Conservation (phyloP, 2,888 invertebrate species). For the Drosophila mimetica region DNA sequence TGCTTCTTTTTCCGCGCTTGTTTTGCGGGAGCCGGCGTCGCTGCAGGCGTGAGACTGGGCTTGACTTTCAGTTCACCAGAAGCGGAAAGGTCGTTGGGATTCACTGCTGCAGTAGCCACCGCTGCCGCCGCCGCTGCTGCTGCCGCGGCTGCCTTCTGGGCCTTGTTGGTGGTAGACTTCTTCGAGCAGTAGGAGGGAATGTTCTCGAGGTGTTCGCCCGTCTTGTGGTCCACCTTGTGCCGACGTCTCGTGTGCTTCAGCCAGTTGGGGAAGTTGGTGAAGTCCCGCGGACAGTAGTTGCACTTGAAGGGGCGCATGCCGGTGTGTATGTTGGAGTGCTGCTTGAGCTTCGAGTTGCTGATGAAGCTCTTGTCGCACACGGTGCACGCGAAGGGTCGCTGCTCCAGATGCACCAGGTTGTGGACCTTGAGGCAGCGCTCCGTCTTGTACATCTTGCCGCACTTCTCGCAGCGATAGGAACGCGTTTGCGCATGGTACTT, state of each 20-base stretch:
- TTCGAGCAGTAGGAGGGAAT: slow-evolving; percentile 84
- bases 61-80: slow-evolving; percentile 24
- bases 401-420: slow-evolving; percentile 85
- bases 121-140: slow-evolving; percentile 60
- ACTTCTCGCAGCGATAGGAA: slow-evolving; percentile 84
- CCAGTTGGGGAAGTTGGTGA: slow-evolving; percentile 87
- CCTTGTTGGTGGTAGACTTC: slow-evolving; percentile 77
- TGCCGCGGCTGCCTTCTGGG: slow-evolving; percentile 66
- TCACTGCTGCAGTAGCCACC: slow-evolving; percentile 31
- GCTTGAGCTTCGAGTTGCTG: slow-evolving; percentile 86
- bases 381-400: slow-evolving; percentile 86
- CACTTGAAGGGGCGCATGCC: slow-evolving; percentile 86
- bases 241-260: slow-evolving; percentile 86
- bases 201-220: slow-evolving; percentile 83
- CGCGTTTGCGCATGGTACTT: slow-evolving; percentile 84
- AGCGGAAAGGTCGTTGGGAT: slow-evolving; percentile 11
- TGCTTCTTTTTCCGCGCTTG: slow-evolving; percentile 68
- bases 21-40: slow-evolving; percentile 50
- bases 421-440: slow-evolving; percentile 87
- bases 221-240: slow-evolving; percentile 85
- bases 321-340: slow-evolving; percentile 87
- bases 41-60: slow-evolving; percentile 27
- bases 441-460: slow-evolving; percentile 85
- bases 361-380: slow-evolving; percentile 87
- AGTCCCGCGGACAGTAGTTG: slow-evolving; percentile 86